Evolutionary conservation across 2,113 vertebrate species (phyloP).

Genomic region (Sander vitreus): DNA sequence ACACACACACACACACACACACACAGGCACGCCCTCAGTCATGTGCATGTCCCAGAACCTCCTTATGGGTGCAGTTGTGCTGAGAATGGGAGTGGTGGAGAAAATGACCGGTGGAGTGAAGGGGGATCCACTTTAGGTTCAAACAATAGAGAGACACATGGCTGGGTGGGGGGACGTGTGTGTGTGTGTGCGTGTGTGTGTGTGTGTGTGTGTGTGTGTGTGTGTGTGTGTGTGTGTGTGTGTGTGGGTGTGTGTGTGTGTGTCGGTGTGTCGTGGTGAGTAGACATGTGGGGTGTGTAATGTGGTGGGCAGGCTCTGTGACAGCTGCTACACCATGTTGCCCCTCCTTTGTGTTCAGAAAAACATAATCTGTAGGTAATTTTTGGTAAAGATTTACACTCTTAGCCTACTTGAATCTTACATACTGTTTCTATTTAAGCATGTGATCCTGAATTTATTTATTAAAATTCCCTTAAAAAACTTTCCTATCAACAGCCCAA

Average conservation of each 20-base stretch:
- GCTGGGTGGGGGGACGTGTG: constrained; percentile 56
- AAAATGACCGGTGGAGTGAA: constrained; percentile 22
- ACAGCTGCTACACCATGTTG: constrained; percentile 76
- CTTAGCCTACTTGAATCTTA: not conserved
- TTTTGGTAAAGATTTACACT: not conserved
- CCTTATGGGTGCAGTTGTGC: constrained; percentile 56
- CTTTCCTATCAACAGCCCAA: not conserved
- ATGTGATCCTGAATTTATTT: not conserved
- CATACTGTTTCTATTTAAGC: not conserved
- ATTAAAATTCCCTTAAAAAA: not conserved
- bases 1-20: constrained; percentile 3
- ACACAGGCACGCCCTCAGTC: constrained; percentile 10
- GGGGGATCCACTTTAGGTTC: constrained; percentile 42
- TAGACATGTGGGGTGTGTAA: constrained; percentile 52
- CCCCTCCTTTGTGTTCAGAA: constrained; percentile 33
- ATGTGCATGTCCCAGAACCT: constrained; percentile 18
- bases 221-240: constrained; percentile 10
- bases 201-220: constrained; percentile 27
- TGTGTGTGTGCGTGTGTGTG: constrained; percentile 15
- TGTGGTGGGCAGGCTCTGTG: constrained; percentile 49
- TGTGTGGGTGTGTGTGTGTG: not conserved
- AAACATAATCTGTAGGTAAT: constrained; percentile 33
- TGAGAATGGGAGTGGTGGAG: constrained; percentile 39
- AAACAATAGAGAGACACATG: constrained; percentile 83
- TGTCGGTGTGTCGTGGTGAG: constrained; percentile 10